phyloP scores from a whole-genome alignment of 2,888 invertebrate genomes.

The Amiota mariae region DNA sequence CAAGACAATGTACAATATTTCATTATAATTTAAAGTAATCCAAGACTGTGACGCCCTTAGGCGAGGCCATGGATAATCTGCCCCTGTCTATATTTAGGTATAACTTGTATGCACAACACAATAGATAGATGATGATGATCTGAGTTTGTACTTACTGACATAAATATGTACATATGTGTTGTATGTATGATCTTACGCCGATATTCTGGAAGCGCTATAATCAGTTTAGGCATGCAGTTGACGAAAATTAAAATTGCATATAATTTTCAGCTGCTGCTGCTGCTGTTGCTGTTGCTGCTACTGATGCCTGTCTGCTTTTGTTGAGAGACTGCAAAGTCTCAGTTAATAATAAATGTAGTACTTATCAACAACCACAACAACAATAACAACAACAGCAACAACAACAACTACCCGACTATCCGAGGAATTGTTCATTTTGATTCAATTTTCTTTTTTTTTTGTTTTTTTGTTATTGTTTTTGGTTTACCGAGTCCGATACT shows the following conservation, averaged over 20 bases:
- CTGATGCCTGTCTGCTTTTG: too few species aligned
- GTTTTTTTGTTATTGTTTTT: background rate
- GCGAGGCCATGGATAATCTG: too few species aligned
- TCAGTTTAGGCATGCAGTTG: slow-evolving; percentile 20
- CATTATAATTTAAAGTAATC: too few species aligned
- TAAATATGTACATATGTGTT: too few species aligned
- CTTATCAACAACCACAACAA: background rate
- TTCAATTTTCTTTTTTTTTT: background rate
- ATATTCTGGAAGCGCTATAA: slow-evolving; percentile 21
- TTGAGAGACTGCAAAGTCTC: too few species aligned
- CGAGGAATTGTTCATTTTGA: too few species aligned
- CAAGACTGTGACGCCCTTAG: too few species aligned
- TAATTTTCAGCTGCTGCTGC: background rate
- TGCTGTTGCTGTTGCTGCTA: too few species aligned
- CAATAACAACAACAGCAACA: slow-evolving; percentile 1
- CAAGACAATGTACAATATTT: too few species aligned
- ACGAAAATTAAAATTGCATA: slow-evolving; percentile 26
- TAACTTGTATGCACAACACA: too few species aligned
- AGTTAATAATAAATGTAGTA: too few species aligned
- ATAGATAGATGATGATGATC: background rate
- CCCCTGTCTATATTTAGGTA: too few species aligned
- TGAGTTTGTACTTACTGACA: background rate
- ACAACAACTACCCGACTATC: background rate
- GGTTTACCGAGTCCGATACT: background rate
- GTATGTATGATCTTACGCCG: background rate